Evolutionary conservation across 2,797 vertebrate species (phyloP).

Genomic region (Galaxias olidus): DNA sequence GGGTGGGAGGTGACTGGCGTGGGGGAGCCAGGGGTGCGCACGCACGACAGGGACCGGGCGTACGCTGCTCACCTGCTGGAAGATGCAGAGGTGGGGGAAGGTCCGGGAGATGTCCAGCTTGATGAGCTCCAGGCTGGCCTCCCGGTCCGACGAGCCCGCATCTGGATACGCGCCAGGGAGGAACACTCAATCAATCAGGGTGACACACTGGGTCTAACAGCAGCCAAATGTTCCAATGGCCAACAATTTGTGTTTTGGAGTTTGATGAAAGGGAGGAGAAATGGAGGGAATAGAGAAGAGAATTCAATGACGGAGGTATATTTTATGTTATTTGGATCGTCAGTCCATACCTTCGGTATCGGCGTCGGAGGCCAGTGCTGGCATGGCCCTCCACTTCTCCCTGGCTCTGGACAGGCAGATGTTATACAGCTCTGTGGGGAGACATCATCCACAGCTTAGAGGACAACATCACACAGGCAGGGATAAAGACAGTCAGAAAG

Average conservation of each 20-base stretch:
- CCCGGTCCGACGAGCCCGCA: constrained; percentile 83
- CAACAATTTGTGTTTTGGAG: background rate
- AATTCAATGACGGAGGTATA: no score
- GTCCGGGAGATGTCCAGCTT: constrained; percentile 97
- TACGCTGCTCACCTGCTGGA: constrained; percentile 84
- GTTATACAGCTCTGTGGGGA: constrained; percentile 84
- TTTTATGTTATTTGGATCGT: background rate
- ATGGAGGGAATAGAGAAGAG: background rate
- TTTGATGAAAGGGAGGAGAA: background rate
- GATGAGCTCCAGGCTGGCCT: constrained; percentile 94
- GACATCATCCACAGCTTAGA: no score
- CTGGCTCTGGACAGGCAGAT: constrained; percentile 91
- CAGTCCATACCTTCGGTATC: constrained; percentile 80
- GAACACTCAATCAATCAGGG: background rate
- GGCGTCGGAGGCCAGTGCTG: constrained; percentile 67
- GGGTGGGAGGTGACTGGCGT: background rate
- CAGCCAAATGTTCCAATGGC: background rate
- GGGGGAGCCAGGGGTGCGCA: background rate
- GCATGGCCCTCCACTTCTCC: constrained; percentile 85
- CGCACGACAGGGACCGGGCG: no score
- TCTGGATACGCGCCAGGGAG: constrained; percentile 61
- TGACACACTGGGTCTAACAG: background rate
- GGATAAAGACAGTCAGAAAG: constrained; percentile 10
- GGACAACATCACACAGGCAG: constrained; percentile 10
- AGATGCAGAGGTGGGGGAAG: constrained; percentile 93